Evolutionary conservation across 2,113 vertebrate species (phyloP), one percentile per base, ranked within the genome.

Genomic region (Theristicus caerulescens): DNA sequence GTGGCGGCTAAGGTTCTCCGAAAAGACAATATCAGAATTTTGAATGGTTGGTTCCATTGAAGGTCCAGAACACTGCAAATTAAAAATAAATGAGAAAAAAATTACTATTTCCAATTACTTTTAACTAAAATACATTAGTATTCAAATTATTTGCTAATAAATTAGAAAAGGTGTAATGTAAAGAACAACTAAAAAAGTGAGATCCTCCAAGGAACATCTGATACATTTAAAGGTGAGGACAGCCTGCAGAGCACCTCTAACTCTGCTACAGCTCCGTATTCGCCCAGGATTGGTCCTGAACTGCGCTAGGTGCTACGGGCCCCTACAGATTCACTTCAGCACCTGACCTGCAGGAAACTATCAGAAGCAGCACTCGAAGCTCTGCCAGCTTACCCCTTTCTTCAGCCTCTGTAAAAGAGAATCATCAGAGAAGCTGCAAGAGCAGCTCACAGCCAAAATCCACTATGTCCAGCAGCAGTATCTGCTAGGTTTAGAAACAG

Each of bases 21-120:
- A 99, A 97, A 99, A 98, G 76, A 99, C 98, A 94, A 99, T 94
- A 87, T 99, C 99, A 90, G 98, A 98, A 96, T 98, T 99, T 69
- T 98, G 98, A 97, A 99, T 99, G 65, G 99, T 99, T 86, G 99
- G 99, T 91, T 99, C 99, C 99, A 99, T 99, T 76, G 99, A 99
- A 74, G 99, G 99, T 98, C 99, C 99, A 88, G 99, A 99, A 97
- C 99, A 99, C 99, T 99, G 97, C 88, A 96, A 90, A 89, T 74
- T 44, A 58, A 96, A 94, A 90, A 93, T 49, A 95, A 95, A 81
- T 46, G 36, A 96, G 90, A 94, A 82, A 29, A 27, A 74, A 65
- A 71, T 94, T 86, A 96, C 46, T 76, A 91, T 82, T 96, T 88
- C 27, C 36, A 88, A 47, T 19, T 54, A 64, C 16, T 84, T 85